Conservation (phyloP, 2,797 vertebrate species). For the Xerus rutilus region DNA sequence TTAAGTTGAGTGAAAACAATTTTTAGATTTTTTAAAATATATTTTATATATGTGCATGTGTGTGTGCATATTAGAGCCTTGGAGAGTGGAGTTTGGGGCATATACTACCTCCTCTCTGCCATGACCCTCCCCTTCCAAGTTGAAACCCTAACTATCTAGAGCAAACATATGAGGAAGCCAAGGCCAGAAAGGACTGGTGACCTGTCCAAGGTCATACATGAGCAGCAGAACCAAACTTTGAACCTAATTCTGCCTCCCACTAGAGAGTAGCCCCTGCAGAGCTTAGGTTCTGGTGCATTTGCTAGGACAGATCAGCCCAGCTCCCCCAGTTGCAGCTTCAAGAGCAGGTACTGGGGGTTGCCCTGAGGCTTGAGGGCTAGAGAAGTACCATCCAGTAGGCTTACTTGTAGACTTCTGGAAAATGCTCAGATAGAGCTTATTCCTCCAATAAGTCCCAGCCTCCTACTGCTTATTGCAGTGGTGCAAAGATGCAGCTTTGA, state of each 20-base stretch:
- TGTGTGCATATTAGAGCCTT: background rate
- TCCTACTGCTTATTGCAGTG: background rate
- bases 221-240: background rate
- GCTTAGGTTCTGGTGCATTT: background rate
- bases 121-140: background rate
- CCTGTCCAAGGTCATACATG: background rate
- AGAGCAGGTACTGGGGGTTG: background rate
- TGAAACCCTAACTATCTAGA: background rate
- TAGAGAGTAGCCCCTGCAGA: background rate
- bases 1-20: too few relatives aligned
- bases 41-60: too few relatives aligned
- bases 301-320: background rate
- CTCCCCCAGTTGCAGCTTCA: background rate
- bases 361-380: background rate
- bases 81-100: background rate
- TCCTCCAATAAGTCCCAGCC: background rate
- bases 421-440: background rate
- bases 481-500: background rate
- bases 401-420: background rate
- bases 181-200: background rate
- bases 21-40: too few relatives aligned
- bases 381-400: background rate
- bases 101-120: background rate
- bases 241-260: background rate
- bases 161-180: conserved; percentile 14